Base-by-base conservation (phyloP, 1,140 invertebrate genomes). In the Cardiocondyla obscurior region DNA sequence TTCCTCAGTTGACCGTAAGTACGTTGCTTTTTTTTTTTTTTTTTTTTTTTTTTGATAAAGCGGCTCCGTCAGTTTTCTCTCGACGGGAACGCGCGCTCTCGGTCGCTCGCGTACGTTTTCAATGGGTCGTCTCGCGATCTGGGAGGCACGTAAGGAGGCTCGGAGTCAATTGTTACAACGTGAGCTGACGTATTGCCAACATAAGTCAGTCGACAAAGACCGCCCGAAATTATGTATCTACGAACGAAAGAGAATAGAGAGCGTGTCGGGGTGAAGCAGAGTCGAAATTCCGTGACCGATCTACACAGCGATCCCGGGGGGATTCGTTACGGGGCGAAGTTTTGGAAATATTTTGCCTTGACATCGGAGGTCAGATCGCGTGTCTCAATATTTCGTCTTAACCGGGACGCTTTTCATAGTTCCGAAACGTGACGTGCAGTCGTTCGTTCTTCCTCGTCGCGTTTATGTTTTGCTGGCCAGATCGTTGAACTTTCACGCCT, bases 291-390 rank as follows among this genome's bases (percentile, higher is more conserved):
- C 81, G 83, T 88, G 86, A 88, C 83, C 69, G 73, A 87, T 81
- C 33, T 36, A 46, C 12, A 46, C 3, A 57, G 22, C 28, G 58
- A 81, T 72, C 22, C 44, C 49, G 36, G 69, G 22, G 19, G 16
- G 85, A 93, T 93, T 91, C 88, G 92, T 92, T 88, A 92, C 83
- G 88, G 89, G 53, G 28, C 62, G 22, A 83, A 92, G 92, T 93
- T 93, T 93, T 91, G 91, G 90, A 93, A 93, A 93, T 92, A 93
- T 90, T 92, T 90, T 83, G 87, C 73, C 58, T 36, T 30, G 12
- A n/a, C 46, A 39, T n/a, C 30, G 51, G 10, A 81, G 74, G 74
- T 83, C 72, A 72, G 77, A 77, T 81, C 82, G 88, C 81, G 88
- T 91, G 91, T 92, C 90, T 90, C 87, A 91, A 92, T 91, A 91